phyloP scores from a whole-genome alignment of 2,797 vertebrate species.

The Petrocephalus sullivani region DNA sequence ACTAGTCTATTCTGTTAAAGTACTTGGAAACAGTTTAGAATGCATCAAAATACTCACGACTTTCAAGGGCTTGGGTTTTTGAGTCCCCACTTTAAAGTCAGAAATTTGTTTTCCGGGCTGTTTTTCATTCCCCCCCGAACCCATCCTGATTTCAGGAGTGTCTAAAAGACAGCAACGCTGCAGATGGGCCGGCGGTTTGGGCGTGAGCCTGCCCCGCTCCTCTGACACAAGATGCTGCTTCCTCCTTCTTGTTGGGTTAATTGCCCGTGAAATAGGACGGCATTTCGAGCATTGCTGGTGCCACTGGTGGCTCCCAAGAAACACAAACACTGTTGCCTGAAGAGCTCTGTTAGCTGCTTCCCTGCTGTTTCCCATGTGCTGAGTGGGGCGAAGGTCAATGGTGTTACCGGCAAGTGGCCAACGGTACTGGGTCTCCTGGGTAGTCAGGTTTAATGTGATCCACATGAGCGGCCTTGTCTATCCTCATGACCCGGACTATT shows the following conservation, averaged over 20 bases:
- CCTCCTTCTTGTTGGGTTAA: slow-evolving; percentile 8
- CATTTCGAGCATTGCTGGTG: background rate
- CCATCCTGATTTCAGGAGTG: background rate
- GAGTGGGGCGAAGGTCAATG: background rate
- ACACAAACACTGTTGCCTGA: background rate
- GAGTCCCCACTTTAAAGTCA: background rate
- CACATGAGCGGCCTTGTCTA: background rate
- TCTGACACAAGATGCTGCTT: background rate
- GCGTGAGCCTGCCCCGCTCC: background rate
- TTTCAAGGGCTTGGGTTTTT: background rate
- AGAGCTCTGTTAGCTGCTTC: background rate
- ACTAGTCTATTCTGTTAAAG: background rate
- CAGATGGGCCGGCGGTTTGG: background rate
- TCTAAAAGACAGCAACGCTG: background rate
- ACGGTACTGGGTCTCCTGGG: background rate
- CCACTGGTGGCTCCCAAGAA: background rate
- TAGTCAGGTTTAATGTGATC: background rate
- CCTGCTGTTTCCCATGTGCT: background rate
- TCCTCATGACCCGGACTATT: background rate
- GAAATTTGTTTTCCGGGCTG: background rate
- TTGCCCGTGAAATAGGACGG: slow-evolving; percentile 2
- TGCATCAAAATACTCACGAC: background rate
- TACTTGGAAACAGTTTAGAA: background rate
- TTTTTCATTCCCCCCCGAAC: background rate
- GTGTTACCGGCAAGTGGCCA: background rate